Conservation (phyloP, 2,797 vertebrate genomes). For the Crax fasciolata region DNA sequence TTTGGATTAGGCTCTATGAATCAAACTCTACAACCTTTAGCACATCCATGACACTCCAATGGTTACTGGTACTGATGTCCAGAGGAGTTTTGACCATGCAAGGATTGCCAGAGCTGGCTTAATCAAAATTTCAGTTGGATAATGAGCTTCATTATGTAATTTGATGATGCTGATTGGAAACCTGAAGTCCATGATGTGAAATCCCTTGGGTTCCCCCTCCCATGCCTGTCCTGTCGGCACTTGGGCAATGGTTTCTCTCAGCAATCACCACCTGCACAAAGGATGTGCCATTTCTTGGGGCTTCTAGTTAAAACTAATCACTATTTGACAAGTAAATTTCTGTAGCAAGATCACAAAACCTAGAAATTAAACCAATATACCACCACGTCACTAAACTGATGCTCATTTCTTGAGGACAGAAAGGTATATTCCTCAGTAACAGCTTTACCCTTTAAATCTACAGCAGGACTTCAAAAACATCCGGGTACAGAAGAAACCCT, state of each 20-base stretch:
- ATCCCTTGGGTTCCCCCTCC: background rate
- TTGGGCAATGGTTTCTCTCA: background rate
- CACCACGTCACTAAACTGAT: background rate
- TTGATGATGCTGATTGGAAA: background rate
- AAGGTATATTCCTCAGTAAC: rapidly evolving
- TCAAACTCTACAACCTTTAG: background rate
- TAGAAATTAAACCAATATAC: background rate
- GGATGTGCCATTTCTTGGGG: rapidly evolving
- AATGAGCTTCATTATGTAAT: background rate
- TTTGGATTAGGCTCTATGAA: background rate
- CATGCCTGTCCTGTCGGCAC: rapidly evolving
- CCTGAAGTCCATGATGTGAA: background rate
- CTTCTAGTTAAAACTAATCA: conserved; percentile 5
- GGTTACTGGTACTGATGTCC: background rate
- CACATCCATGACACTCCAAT: background rate
- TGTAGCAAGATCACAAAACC: background rate
- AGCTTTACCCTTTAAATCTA: background rate
- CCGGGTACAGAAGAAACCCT: conserved; percentile 93
- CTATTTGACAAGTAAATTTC: background rate
- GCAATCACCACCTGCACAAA: background rate
- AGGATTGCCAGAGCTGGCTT: background rate
- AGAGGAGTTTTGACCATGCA: background rate
- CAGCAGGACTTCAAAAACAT: conserved; percentile 50
- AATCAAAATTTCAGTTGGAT: background rate
- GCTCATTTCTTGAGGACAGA: background rate